Evolutionary conservation across 2,113 vertebrate species (phyloP).

Genomic region (Syngnathus scovelli): DNA sequence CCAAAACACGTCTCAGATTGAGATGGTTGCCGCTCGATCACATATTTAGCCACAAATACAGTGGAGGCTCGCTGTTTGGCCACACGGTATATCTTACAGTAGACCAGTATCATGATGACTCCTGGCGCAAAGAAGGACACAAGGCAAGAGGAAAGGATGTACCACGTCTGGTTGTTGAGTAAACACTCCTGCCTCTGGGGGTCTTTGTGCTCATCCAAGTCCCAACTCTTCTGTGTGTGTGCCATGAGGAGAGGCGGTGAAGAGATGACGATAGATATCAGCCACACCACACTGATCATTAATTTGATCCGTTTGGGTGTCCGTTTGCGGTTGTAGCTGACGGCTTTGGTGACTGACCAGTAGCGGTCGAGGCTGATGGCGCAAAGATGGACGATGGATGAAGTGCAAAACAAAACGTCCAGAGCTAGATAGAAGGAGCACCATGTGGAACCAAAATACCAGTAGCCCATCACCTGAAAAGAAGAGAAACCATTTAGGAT

Average conservation of each 20-base stretch:
- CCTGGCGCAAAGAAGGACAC: conserved; percentile 83
- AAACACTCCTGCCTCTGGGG: conserved; percentile 59
- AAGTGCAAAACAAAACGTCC: conserved; percentile 82
- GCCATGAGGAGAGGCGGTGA: conserved; percentile 76
- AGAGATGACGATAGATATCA: conserved; percentile 74
- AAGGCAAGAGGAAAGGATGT: conserved; percentile 79
- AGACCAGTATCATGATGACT: conserved; percentile 79
- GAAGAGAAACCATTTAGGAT: not conserved
- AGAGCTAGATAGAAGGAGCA: conserved; percentile 83
- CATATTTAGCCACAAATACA: conserved; percentile 67
- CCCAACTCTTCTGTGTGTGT: conserved; percentile 27
- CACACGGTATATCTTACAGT: conserved; percentile 81
- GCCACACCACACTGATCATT: conserved; percentile 78
- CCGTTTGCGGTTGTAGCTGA: conserved; percentile 78
- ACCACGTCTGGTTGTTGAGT: conserved; percentile 83
- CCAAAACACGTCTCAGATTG: conserved; percentile 65
- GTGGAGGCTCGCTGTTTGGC: conserved; percentile 70
- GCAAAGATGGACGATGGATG: conserved; percentile 83
- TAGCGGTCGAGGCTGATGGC: conserved; percentile 86
- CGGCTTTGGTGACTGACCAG: conserved; percentile 81
- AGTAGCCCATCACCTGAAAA: conserved; percentile 74
- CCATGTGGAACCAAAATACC: conserved; percentile 80
- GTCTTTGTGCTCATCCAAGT: not conserved
- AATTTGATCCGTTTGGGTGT: conserved; percentile 75
- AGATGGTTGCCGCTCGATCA: conserved; percentile 46